Conservation (phyloP, 2,797 vertebrate species). For the Acrocephalus scirpaceus region DNA sequence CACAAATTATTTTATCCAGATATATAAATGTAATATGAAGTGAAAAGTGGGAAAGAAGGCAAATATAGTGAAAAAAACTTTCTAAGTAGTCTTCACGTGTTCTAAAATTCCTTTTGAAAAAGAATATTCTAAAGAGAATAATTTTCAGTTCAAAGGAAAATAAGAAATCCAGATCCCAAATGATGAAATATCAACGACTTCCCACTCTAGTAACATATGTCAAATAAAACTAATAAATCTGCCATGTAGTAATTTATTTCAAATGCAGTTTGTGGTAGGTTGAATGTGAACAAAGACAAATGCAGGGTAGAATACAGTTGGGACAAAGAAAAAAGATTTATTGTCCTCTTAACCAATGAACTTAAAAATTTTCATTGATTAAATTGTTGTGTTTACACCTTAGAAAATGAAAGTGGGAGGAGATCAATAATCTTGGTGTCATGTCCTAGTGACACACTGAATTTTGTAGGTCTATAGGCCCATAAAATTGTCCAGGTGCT, state of each 20-base stretch:
- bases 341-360: not conserved
- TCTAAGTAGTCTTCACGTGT: not conserved
- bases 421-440: not conserved
- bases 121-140: not conserved
- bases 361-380: not conserved
- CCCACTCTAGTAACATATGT: not conserved
- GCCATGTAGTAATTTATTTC: not conserved
- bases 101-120: not conserved
- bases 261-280: not conserved
- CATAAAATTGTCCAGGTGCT: not conserved
- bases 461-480: not conserved
- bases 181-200: not conserved
- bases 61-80: not conserved
- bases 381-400: not conserved
- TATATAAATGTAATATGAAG: not conserved
- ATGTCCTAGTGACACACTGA: not conserved
- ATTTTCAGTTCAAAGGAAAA: not conserved
- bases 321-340: not conserved
- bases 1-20: not conserved
- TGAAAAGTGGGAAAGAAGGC: not conserved
- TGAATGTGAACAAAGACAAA: not conserved
- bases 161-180: not conserved
- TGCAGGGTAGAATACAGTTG: not conserved
- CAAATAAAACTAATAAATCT: slow-evolving; percentile 7
- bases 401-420: not conserved